Evolutionary conservation across 2,888 invertebrate genomes (phyloP).

Genomic region (Pyrrhosoma nymphula): DNA sequence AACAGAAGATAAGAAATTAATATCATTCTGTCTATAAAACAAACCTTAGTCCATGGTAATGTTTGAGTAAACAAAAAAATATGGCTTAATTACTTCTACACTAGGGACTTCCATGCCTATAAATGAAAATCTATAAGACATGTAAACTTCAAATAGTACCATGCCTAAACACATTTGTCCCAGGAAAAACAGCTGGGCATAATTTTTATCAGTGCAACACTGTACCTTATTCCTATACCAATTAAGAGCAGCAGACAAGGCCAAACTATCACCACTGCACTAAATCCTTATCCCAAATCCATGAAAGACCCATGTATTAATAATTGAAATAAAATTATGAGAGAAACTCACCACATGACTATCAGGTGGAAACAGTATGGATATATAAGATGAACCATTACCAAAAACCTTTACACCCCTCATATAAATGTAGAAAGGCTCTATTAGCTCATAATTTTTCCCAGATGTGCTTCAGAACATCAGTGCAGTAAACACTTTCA

Average conservation of each 20-base stretch:
- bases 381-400: neutral
- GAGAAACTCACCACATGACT: neutral
- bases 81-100: neutral
- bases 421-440: neutral
- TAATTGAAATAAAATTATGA: neutral
- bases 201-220: neutral
- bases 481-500: too few relatives aligned
- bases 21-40: neutral
- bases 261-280: neutral
- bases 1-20: neutral
- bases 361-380: neutral
- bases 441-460: too few relatives aligned
- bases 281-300: neutral
- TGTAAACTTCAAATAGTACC: neutral
- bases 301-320: too few relatives aligned
- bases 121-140: neutral
- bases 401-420: neutral
- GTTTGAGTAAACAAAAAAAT: neutral
- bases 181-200: neutral
- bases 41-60: conserved; percentile 50
- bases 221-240: neutral
- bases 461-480: too few relatives aligned
- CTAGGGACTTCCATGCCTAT: neutral
- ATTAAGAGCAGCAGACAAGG: neutral
- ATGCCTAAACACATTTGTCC: neutral